Evolutionary conservation across 2,888 invertebrate species (phyloP).

Genomic region (Iphiclides podalirius): DNA sequence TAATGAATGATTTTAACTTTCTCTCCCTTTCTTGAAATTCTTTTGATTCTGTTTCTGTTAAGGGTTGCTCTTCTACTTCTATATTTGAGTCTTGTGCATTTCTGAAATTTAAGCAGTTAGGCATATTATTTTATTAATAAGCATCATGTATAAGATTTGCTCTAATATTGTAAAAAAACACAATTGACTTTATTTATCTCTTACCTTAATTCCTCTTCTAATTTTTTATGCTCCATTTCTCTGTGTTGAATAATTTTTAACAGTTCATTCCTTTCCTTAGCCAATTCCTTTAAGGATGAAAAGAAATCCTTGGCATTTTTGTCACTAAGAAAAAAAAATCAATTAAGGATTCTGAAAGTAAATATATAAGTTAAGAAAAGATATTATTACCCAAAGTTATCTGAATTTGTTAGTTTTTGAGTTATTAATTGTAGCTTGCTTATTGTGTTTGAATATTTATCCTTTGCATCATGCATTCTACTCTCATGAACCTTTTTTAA

Average conservation of each 20-base stretch:
- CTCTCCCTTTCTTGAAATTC: constrained; percentile 63
- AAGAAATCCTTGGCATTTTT: constrained; percentile 66
- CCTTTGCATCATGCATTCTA: constrained; percentile 72
- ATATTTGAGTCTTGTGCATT: constrained; percentile 46
- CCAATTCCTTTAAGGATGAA: constrained; percentile 78
- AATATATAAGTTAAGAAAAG: not conserved
- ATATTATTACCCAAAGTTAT: constrained; percentile 50
- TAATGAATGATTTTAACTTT: constrained; percentile 59
- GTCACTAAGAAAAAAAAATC: constrained; percentile 51
- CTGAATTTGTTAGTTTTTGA: constrained; percentile 62
- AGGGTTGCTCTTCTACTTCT: constrained; percentile 54
- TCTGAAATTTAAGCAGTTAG: constrained; percentile 37
- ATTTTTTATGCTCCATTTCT: constrained; percentile 54
- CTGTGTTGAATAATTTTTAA: constrained; percentile 77
- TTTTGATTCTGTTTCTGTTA: constrained; percentile 56
- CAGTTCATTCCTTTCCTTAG: constrained; percentile 82
- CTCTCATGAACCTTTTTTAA: constrained; percentile 60
- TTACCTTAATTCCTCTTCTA: constrained; percentile 61
- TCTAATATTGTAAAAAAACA: not conserved
- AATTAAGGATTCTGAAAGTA: not conserved
- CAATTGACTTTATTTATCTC: constrained; percentile 55
- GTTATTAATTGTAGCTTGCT: constrained; percentile 73
- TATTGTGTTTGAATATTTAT: constrained; percentile 48
- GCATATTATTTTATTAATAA: constrained; percentile 12
- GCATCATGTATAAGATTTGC: not conserved